Base-by-base conservation (phyloP, 2,113 vertebrate species). In the Hippocampus zosterae region DNA sequence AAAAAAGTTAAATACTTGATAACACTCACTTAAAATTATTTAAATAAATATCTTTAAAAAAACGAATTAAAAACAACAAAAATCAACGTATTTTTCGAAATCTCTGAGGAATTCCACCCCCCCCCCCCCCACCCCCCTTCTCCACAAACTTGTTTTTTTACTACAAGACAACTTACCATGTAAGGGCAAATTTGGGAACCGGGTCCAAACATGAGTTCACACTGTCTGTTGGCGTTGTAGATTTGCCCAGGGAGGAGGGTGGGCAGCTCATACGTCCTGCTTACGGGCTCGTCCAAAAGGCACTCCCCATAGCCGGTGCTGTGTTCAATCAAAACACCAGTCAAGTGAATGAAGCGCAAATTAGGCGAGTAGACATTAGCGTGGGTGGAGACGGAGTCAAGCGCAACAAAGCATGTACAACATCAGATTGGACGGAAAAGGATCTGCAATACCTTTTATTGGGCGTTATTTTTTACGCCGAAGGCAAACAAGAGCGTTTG, bases 281-380 rank as follows among this genome's bases (percentile, higher is more conserved):
- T 93, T 59, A 79, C 91, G 1, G 96, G 97, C 83, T 95, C 96
- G 73, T 99, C 96, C 41, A 98, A 91, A 21, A 99, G 94, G 79
- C 97, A 99, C 74, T 99, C 96, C 61, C 96, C 97, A 71, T 98
- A 96, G 56, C 97, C 97, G 61, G 94, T 96, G 77, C 97, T 99
- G 67, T 7, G 9, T 46, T 8, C 46, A 21, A 41, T 21, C 61
- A 66, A 71, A 67, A 68, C 44, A 50, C 44, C 53, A 40, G 67
- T 53, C 37, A 40, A 23, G 44, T 33, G 6, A 61, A 69, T 60
- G 7, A 53, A 73, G 69, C 66, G 4, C 9, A 67, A 68, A 75
- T 37, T 3, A 72, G 1, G 72, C 57, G 65, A 13, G 8, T 18
- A 65, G 16, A 25, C 10, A 65, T 42, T 8, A 37, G 25, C 37